Conservation (phyloP, 2,888 invertebrate genomes). For the Euclidia mi region DNA sequence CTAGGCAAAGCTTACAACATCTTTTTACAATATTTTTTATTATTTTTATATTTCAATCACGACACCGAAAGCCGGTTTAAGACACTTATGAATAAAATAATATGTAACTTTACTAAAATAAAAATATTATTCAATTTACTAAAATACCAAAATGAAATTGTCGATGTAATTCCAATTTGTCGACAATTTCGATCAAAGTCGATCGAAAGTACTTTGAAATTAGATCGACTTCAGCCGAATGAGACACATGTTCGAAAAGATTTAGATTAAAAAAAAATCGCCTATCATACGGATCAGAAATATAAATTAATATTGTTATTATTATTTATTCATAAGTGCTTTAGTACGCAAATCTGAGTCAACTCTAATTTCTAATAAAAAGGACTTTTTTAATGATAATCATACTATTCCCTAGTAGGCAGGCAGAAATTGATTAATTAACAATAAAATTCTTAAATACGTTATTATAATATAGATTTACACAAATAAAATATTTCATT, state of each 20-base stretch:
- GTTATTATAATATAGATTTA: background rate
- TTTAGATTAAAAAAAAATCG: too few relatives aligned
- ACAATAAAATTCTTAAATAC: background rate
- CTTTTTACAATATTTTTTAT: conserved; percentile 52
- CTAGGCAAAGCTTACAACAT: conserved; percentile 71
- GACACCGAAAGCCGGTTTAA: conserved; percentile 68
- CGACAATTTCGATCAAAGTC: background rate
- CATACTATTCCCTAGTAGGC: conserved; percentile 6
- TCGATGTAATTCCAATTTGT: too few relatives aligned
- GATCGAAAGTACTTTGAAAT: too few relatives aligned
- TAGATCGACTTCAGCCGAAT: too few relatives aligned
- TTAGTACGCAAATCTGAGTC: conserved; percentile 7
- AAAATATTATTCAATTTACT: too few relatives aligned
- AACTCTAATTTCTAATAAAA: conserved; percentile 6
- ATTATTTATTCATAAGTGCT: conserved; percentile 9
- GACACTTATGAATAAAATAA: conserved; percentile 50
- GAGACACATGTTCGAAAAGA: too few relatives aligned
- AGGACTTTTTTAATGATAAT: conserved; percentile 5
- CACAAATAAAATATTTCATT: conserved; percentile 11
- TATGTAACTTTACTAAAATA: too few relatives aligned
- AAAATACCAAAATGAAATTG: too few relatives aligned
- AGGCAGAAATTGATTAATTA: conserved; percentile 3
- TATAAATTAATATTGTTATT: background rate
- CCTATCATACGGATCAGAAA: too few relatives aligned
- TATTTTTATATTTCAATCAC: conserved; percentile 57